phyloP scores from a whole-genome alignment of 2,797 vertebrate species.

The Loriculus beryllinus region DNA sequence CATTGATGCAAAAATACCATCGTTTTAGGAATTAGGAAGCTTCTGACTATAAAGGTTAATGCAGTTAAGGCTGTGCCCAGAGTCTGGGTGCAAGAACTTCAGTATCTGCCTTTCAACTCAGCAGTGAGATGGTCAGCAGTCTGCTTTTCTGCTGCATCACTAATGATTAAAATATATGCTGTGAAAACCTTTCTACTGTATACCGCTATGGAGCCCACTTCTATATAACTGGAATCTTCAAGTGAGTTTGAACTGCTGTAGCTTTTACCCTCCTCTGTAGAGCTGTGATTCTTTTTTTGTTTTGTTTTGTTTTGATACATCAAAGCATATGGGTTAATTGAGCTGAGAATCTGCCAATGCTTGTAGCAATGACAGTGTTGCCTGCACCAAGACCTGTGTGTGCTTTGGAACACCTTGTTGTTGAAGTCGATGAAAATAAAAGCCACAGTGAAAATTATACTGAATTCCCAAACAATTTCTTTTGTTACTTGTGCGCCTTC shows the following conservation, averaged over 20 bases:
- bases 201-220: neutral
- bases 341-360: slow-evolving; percentile 38
- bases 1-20: neutral
- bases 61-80: neutral
- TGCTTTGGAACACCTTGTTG: slow-evolving; percentile 54
- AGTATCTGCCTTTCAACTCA: slow-evolving; percentile 16
- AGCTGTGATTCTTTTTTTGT: slow-evolving; percentile 29
- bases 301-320: slow-evolving; percentile 45
- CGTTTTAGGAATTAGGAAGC: slow-evolving; percentile 35
- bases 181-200: slow-evolving; percentile 54
- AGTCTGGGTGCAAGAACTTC: neutral
- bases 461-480: neutral
- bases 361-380: slow-evolving; percentile 61
- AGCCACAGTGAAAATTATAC: slow-evolving; percentile 13
- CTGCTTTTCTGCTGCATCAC: slow-evolving; percentile 27
- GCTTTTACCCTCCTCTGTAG: slow-evolving; percentile 53
- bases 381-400: neutral
- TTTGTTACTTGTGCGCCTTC: neutral
- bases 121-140: neutral
- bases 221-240: slow-evolving; percentile 20
- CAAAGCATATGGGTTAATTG: slow-evolving; percentile 1
- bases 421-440: slow-evolving; percentile 69
- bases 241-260: slow-evolving; percentile 49
- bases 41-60: slow-evolving; percentile 17
- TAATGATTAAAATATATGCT: slow-evolving; percentile 45